phyloP scores from a whole-genome alignment of 2,113 vertebrate genomes.

The Tenebrosternarchus preto region DNA sequence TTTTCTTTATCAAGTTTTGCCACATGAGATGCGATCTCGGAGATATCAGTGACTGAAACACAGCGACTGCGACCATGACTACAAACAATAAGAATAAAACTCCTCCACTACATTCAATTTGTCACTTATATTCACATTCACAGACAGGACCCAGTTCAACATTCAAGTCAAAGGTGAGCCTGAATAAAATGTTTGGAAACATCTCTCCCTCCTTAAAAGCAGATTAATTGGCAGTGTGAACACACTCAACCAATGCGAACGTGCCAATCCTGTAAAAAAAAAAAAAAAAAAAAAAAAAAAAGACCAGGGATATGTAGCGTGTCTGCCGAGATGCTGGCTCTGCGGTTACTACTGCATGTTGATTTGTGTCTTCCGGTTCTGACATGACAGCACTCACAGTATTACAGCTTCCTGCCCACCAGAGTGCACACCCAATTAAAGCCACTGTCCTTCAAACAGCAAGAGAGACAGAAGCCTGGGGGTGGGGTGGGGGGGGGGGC shows the following conservation, averaged over 20 bases:
- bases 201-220: neutral
- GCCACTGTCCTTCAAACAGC: slow-evolving; percentile 33
- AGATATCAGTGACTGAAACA: slow-evolving; percentile 20
- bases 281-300: neutral
- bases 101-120: too few relatives aligned
- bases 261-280: neutral
- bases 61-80: neutral
- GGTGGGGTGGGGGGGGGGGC: neutral
- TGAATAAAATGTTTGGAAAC: too few relatives aligned
- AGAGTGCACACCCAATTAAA: slow-evolving; percentile 29
- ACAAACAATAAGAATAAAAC: neutral
- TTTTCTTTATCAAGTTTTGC: slow-evolving; percentile 39
- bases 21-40: slow-evolving; percentile 21
- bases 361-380: slow-evolving; percentile 24
- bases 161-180: too few relatives aligned
- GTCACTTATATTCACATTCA: too few relatives aligned
- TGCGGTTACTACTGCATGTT: slow-evolving; percentile 23
- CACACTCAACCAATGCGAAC: neutral
- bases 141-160: too few relatives aligned
- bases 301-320: neutral
- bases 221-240: neutral
- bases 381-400: slow-evolving; percentile 36
- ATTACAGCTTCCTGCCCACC: slow-evolving; percentile 29
- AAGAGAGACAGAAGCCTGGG: slow-evolving; percentile 8
- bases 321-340: slow-evolving; percentile 4